A percentile compares a stretch with the other conserved stretches of the same genome.
These are phyloP conservation scores for Actinemys pallida DNA, from an alignment of 2,113 vertebrate species.

Conservation along the genomic window DNA sequence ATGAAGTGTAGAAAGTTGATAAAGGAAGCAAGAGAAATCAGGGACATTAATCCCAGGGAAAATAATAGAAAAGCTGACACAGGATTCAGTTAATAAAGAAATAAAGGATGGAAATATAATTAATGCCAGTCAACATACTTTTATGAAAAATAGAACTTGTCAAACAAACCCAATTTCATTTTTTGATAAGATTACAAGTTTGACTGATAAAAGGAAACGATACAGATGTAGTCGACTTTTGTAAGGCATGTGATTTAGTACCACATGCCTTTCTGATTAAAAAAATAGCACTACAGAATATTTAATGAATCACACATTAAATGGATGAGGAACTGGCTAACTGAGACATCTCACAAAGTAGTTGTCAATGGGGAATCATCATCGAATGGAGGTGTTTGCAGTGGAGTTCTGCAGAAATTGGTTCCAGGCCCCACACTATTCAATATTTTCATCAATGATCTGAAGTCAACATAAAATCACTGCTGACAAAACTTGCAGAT, in stretches of 20 bases:
- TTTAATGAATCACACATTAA: background rate
- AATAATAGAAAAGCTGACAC: no score
- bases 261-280: background rate
- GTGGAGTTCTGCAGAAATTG: background rate
- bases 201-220: background rate
- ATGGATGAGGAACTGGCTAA: background rate
- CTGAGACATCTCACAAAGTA: background rate
- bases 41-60: background rate
- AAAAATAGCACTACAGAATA: background rate
- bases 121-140: background rate
- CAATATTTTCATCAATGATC: background rate
- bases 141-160: background rate
- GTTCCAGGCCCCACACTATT: background rate
- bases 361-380: no score
- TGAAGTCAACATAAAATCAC: background rate
- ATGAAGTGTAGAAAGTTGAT: background rate
- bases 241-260: background rate
- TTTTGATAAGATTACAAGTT: background rate
- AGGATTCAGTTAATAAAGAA: background rate
- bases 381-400: background rate
- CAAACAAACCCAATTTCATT: fast-evolving
- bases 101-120: background rate
- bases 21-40: conserved; percentile 1
- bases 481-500: background rate
- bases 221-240: background rate